Conservation (phyloP, 2,888 invertebrate species). For the Urechis unicinctus region DNA sequence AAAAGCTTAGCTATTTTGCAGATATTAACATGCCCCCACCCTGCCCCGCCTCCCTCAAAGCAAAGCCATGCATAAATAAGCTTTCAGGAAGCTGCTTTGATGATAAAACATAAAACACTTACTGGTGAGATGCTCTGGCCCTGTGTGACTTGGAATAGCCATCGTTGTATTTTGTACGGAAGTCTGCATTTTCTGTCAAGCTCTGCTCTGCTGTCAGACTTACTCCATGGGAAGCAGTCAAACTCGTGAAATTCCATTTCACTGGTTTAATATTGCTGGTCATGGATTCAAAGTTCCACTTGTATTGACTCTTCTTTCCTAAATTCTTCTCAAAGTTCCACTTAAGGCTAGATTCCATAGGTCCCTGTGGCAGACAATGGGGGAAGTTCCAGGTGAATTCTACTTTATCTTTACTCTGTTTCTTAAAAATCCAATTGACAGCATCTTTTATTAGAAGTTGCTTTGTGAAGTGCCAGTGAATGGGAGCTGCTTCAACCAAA, state of each 20-base stretch:
- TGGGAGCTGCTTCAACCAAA: not conserved
- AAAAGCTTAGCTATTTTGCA: no score
- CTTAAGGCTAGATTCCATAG: not conserved
- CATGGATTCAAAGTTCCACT: not conserved
- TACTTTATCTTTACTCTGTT: not conserved
- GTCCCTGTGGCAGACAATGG: not conserved
- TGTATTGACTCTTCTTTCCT: not conserved
- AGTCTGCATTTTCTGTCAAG: not conserved
- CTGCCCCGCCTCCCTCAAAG: no score
- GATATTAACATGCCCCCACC: no score
- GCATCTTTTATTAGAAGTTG: not conserved
- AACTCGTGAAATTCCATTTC: not conserved
- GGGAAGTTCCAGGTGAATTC: not conserved
- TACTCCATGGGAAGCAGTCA: not conserved
- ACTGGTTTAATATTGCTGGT: not conserved
- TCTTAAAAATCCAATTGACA: not conserved
- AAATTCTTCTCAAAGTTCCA: not conserved
- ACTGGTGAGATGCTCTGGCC: no score
- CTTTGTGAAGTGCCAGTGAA: not conserved
- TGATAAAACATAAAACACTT: no score
- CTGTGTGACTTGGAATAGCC: not conserved
- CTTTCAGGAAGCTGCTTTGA: no score
- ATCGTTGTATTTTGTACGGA: not conserved
- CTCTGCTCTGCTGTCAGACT: not conserved
- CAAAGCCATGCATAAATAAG: no score